phyloP scores from a whole-genome alignment of 2,888 invertebrate species.

The Diogma glabrata region DNA sequence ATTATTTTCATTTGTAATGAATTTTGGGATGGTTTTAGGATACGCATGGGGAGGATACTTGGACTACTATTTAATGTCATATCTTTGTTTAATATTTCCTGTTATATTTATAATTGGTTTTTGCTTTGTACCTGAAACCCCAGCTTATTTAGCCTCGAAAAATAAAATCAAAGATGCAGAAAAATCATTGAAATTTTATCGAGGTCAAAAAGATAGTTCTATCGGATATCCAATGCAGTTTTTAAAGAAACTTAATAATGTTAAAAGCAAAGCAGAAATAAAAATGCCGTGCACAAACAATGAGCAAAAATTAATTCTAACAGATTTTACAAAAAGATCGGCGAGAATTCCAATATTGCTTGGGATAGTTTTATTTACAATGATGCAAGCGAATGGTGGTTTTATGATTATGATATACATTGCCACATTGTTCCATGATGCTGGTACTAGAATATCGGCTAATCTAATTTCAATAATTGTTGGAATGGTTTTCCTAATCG shows the following conservation, averaged over 20 bases:
- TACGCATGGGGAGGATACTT: slow-evolving; percentile 29
- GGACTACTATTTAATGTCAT: slow-evolving; percentile 25
- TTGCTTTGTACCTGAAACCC: slow-evolving; percentile 32
- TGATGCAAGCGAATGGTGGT: slow-evolving; percentile 31
- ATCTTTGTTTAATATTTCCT: slow-evolving; percentile 23
- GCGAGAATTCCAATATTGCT: slow-evolving; percentile 28
- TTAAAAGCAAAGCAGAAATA: too few species aligned
- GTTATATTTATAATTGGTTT: slow-evolving; percentile 27
- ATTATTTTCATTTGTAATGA: slow-evolving; percentile 28
- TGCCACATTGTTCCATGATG: slow-evolving; percentile 28
- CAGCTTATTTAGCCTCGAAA: slow-evolving; percentile 26
- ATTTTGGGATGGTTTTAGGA: slow-evolving; percentile 28
- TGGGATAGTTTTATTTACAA: slow-evolving; percentile 27
- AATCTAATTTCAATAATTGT: slow-evolving; percentile 31
- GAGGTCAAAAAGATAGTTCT: too few species aligned
- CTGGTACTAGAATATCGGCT: slow-evolving; percentile 30
- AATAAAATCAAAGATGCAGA: slow-evolving; percentile 28
- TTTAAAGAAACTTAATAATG: too few species aligned
- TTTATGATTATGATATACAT: slow-evolving; percentile 34
- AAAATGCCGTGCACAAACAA: too few species aligned
- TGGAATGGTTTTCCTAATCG: slow-evolving; percentile 30
- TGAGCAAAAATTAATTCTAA: too few species aligned
- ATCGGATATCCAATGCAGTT: too few species aligned
- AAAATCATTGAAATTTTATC: slow-evolving; percentile 29
- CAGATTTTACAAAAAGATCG: slow-evolving; percentile 22